Percentiles rank a stretch among this genome's conserved stretches.
Conservation (phyloP, 2,888 invertebrate genomes). For the Acrobasis suavella region DNA sequence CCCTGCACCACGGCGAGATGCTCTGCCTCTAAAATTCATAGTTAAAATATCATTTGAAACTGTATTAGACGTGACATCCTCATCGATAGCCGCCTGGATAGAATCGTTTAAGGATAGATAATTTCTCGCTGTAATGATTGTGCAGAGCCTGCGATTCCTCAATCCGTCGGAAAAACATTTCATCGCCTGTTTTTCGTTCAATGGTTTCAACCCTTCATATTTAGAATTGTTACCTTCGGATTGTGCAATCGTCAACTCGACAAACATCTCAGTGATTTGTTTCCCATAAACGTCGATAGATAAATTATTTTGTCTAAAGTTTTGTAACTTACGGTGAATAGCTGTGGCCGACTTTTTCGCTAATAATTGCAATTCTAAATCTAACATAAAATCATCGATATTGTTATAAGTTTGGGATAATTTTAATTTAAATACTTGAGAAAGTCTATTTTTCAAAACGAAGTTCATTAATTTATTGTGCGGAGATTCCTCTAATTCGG, state of each 20-base stretch:
- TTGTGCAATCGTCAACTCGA: slow-evolving; percentile 21
- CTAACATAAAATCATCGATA: slow-evolving; percentile 5
- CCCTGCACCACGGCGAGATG: neutral
- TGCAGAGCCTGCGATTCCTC: slow-evolving; percentile 20
- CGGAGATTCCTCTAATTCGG: slow-evolving; percentile 1
- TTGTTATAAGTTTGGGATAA: slow-evolving; percentile 13
- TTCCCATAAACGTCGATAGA: slow-evolving; percentile 17
- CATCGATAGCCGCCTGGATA: slow-evolving; percentile 9
- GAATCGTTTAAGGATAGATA: neutral
- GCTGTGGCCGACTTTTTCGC: slow-evolving; percentile 24
- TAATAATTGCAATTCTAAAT: slow-evolving; percentile 21
- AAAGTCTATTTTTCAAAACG: slow-evolving; percentile 26
- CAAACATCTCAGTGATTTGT: slow-evolving; percentile 18
- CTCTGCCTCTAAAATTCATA: slow-evolving; percentile 2
- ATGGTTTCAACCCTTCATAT: slow-evolving; percentile 16
- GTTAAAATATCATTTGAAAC: slow-evolving; percentile 5
- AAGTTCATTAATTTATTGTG: slow-evolving; percentile 24
- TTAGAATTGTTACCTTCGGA: slow-evolving; percentile 12
- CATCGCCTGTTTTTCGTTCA: slow-evolving; percentile 21
- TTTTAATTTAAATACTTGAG: slow-evolving; percentile 21
- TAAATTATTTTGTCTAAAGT: slow-evolving; percentile 13
- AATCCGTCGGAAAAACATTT: slow-evolving; percentile 21
- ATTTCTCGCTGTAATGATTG: slow-evolving; percentile 16
- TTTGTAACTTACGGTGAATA: slow-evolving; percentile 19
- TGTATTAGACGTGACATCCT: neutral